Conservation (phyloP, 2,113 vertebrate genomes). For the Natator depressus region DNA sequence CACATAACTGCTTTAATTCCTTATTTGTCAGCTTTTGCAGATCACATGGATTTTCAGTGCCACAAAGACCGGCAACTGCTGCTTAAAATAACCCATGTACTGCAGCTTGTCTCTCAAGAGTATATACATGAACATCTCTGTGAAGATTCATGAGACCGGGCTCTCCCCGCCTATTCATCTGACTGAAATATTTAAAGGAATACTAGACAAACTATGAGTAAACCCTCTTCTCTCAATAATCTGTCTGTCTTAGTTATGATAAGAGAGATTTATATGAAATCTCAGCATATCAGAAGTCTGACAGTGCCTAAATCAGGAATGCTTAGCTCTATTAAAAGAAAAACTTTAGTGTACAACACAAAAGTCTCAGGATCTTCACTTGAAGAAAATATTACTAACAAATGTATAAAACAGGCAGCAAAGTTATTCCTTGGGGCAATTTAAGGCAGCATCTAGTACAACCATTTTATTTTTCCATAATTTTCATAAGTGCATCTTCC, state of each 20-base stretch:
- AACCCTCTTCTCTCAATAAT: background rate
- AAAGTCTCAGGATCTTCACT: background rate
- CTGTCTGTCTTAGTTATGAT: background rate
- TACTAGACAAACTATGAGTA: background rate
- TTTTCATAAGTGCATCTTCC: background rate
- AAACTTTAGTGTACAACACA: background rate
- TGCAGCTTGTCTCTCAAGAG: slow-evolving; percentile 37
- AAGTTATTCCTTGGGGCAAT: background rate
- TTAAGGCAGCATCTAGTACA: background rate
- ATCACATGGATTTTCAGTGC: slow-evolving; percentile 46
- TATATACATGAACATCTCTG: slow-evolving; percentile 34
- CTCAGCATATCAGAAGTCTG: background rate
- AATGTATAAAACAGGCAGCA: background rate
- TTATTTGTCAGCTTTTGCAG: slow-evolving; percentile 52
- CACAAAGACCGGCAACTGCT: slow-evolving; percentile 29
- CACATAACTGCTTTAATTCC: slow-evolving; percentile 42
- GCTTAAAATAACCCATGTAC: slow-evolving; percentile 33
- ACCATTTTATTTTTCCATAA: background rate
- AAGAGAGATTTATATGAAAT: background rate
- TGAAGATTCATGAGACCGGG: slow-evolving; percentile 39
- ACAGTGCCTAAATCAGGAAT: background rate
- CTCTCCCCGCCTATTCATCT: background rate
- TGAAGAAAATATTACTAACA: background rate
- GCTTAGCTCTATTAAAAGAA: background rate
- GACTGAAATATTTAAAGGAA: slow-evolving; percentile 60